Base-by-base conservation (phyloP, 2,797 vertebrate species). In the Halcyon chelicuti region DNA sequence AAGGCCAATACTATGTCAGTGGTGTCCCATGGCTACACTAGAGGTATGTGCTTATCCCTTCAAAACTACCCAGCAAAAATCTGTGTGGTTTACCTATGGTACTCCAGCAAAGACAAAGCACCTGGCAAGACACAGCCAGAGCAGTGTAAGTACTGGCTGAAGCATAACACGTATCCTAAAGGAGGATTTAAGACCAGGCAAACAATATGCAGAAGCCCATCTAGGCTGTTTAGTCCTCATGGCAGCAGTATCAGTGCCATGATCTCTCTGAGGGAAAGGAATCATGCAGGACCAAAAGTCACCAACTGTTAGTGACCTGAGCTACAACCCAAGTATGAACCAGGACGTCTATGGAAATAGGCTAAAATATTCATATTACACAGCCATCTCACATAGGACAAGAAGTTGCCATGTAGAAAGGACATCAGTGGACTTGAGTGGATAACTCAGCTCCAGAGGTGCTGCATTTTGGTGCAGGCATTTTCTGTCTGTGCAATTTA, bases 181-280 rank as follows among this genome's bases (percentile, higher is more conserved):
- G 22, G 28, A 79, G 16, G 55, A 51, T 51, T 54, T 58, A 60
- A 47, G 67, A 60, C 37, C 15, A n/a, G 54, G 25, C 13, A 73
- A 42, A 55, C 35, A 35, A 37, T n/a, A 19, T 4, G 5, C 55
- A 10, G 8, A 2, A 16, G 23, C 28, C 39, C 70, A 10, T 33
- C 28, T 33, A 51, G 12, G 33, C 31, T 47, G 25, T 15, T 78
- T 28, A 55, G 26, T 55, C 58, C 47, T 58, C 31, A 1, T 2
- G 47, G 67, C 0, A 0, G 55, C 73, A 54, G 4, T 54, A 9
- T 26, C 28, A 9, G 29, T 55, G 65, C n/a, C 0, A 0, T 22
- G 62, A 44, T 42, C 51, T 82, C 31, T 9, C 22, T 10, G 39
- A 72, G 23, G 61, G 40, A 83, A 54, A 77, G 62, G 40, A 92